Percentiles rank a stretch among this genome's conserved stretches.
These are phyloP conservation scores for Trachelus troglodyta DNA, from an alignment of 2,888 invertebrate species.

Conservation along the genomic window DNA sequence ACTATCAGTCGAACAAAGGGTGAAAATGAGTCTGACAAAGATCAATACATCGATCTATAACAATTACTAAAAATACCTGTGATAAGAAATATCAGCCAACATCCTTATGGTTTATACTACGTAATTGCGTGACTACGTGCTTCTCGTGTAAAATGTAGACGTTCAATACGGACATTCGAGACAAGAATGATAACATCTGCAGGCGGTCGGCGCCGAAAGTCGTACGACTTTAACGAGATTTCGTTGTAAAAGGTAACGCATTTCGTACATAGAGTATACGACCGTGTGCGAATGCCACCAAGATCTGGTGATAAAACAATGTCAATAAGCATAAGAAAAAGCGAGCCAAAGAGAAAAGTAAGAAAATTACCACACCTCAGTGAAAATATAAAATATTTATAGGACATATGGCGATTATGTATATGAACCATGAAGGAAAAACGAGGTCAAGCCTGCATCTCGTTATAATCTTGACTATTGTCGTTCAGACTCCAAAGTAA, in stretches of 20 bases:
- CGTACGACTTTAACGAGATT: neutral
- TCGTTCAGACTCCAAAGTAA: neutral
- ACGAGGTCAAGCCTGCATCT: constrained; percentile 14
- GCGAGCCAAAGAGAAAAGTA: neutral
- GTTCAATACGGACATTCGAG: neutral
- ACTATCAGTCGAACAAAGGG: neutral
- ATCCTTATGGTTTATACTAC: neutral
- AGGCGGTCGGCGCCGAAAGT: neutral
- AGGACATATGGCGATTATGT: neutral
- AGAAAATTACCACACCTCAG: neutral
- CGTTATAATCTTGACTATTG: constrained; percentile 24
- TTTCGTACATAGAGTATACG: neutral
- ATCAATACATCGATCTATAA: too few species aligned
- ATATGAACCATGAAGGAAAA: neutral
- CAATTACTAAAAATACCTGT: neutral
- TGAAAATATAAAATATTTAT: constrained; percentile 22
- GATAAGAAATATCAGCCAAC: neutral
- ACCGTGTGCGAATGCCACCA: too few species aligned
- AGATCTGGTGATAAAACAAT: constrained; percentile 10
- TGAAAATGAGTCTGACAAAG: neutral
- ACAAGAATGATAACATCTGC: neutral
- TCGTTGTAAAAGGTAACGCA: neutral
- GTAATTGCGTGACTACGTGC: neutral
- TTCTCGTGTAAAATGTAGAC: neutral
- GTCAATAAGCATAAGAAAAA: neutral